phyloP scores from a whole-genome alignment of 2,888 invertebrate species.

The Tineola bisselliella region DNA sequence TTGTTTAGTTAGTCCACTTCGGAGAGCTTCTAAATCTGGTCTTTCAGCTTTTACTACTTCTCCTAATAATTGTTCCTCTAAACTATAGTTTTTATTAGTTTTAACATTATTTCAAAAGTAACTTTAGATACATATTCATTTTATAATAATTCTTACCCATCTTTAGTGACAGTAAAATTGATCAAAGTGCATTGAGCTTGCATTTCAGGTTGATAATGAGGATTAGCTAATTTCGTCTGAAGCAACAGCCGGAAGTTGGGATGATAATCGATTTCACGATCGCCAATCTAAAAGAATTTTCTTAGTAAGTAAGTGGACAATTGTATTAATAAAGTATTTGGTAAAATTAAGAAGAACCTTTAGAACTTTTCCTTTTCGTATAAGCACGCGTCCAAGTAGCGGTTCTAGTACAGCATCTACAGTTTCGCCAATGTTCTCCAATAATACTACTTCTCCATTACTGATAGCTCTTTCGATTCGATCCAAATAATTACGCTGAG shows the following conservation, averaged over 20 bases:
- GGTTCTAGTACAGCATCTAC: conserved; percentile 93
- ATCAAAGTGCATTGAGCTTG: conserved; percentile 96
- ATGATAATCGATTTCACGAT: conserved; percentile 91
- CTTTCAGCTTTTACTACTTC: conserved; percentile 94
- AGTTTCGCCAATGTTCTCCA: conserved; percentile 90
- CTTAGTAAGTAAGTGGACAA: conserved; percentile 20
- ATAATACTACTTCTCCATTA: conserved; percentile 78
- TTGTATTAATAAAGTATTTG: background rate
- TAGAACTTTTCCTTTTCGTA: conserved; percentile 84
- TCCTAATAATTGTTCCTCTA: conserved; percentile 92
- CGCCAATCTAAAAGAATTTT: conserved; percentile 80
- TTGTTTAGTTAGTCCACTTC: conserved; percentile 86
- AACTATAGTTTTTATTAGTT: conserved; percentile 31
- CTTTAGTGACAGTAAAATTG: conserved; percentile 93
- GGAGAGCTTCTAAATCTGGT: conserved; percentile 86
- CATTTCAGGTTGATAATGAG: conserved; percentile 96
- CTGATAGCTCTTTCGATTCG: conserved; percentile 79
- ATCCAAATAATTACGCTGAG: conserved; percentile 85
- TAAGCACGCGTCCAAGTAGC: conserved; percentile 84
- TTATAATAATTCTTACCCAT: conserved; percentile 66
- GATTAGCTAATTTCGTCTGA: conserved; percentile 94
- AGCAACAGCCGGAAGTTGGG: conserved; percentile 83
- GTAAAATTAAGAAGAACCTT: conserved; percentile 39
- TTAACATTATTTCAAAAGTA: background rate
- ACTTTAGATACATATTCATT: background rate